These are phyloP conservation scores for Paramuricea clavata DNA, from an alignment of 92 coral and sea anemone species.

Conservation along the genomic window DNA sequence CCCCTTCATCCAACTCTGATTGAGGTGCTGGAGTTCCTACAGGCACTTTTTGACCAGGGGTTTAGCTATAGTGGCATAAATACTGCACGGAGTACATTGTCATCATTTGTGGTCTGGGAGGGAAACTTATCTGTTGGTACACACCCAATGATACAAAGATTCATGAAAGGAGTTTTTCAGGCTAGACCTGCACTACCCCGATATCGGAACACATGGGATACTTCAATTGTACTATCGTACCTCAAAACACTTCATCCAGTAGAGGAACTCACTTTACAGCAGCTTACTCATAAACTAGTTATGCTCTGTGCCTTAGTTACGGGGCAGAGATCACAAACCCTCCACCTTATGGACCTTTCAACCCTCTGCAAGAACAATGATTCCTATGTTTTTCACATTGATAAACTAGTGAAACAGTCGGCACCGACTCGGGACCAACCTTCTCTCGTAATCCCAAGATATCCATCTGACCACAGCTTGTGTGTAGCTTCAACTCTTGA, in stretches of 20 bases:
- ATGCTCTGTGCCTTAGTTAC: slow-evolving; percentile 21
- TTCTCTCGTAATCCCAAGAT: slow-evolving; percentile 20
- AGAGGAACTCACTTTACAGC: slow-evolving; percentile 25
- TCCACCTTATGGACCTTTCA: slow-evolving; percentile 52
- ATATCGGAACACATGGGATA: slow-evolving; percentile 44
- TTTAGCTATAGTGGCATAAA: slow-evolving; percentile 40
- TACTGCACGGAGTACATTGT: slow-evolving; percentile 50
- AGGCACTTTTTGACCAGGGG: slow-evolving; percentile 42
- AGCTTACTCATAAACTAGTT: slow-evolving; percentile 19
- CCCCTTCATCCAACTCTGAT: slow-evolving; percentile 64
- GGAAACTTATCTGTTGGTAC: slow-evolving; percentile 44
- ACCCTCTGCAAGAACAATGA: slow-evolving; percentile 25
- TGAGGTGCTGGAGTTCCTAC: slow-evolving; percentile 34
- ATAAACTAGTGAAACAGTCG: slow-evolving; percentile 69
- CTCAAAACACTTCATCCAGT: slow-evolving; percentile 49
- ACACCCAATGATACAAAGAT: slow-evolving; percentile 51
- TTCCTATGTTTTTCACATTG: slow-evolving; percentile 54
- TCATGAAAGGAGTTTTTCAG: slow-evolving; percentile 63
- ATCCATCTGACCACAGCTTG: background rate
- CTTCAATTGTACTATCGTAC: slow-evolving; percentile 48
- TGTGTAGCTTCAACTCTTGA: background rate
- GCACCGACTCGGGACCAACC: slow-evolving; percentile 65
- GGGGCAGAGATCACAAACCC: slow-evolving; percentile 41
- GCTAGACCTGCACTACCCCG: slow-evolving; percentile 57
- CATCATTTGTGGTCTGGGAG: slow-evolving; percentile 41